phyloP scores from a whole-genome alignment of 92 coral and sea anemone genomes.

The Phymanthus crucifer region DNA sequence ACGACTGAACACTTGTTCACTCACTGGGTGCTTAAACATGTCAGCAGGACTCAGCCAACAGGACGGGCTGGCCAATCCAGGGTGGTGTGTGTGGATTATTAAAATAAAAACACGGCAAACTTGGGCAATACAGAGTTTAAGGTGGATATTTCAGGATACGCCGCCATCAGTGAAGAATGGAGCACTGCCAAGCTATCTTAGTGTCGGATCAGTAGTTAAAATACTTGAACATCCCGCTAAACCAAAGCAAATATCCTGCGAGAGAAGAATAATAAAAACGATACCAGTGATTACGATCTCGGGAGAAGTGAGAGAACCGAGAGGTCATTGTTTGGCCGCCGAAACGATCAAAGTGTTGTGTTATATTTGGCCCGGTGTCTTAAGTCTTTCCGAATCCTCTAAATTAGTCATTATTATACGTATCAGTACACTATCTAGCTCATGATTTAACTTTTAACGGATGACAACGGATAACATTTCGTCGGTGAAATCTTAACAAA shows the following conservation, averaged over 20 bases:
- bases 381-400: neutral
- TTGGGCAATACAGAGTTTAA: too few relatives aligned
- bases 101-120: too few relatives aligned
- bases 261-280: neutral
- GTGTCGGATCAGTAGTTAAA: neutral
- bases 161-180: too few relatives aligned
- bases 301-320: neutral
- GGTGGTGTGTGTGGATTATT: too few relatives aligned
- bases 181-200: neutral
- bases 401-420: neutral
- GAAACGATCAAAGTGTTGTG: neutral
- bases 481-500: too few relatives aligned
- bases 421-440: too few relatives aligned
- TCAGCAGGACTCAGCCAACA: neutral
- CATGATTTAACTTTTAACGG: too few relatives aligned
- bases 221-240: neutral
- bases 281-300: neutral
- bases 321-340: neutral
- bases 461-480: too few relatives aligned
- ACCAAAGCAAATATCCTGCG: neutral
- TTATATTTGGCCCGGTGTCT: neutral
- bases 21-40: neutral
- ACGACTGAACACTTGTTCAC: neutral
- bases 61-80: too few relatives aligned
- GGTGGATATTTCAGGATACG: too few relatives aligned